Evolutionary conservation across 2,113 vertebrate species (phyloP).

Genomic region (Aythya baeri): DNA sequence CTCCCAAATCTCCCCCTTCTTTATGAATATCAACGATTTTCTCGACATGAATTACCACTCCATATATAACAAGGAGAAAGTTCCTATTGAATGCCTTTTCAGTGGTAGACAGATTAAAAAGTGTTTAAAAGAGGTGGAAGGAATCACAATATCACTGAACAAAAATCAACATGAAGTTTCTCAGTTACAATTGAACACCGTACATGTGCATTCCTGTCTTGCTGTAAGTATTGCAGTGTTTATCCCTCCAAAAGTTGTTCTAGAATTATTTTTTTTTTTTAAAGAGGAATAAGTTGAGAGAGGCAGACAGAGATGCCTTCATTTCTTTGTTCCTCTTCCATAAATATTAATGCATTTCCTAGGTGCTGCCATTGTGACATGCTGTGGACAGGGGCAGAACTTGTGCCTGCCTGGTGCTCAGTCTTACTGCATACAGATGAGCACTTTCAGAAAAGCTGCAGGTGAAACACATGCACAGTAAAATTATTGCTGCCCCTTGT

Average conservation of each 20-base stretch:
- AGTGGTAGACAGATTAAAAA: no score
- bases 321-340: slow-evolving; percentile 40
- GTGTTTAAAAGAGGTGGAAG: no score
- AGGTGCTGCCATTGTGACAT: slow-evolving; percentile 43
- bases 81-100: no score
- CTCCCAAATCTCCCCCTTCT: no score
- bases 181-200: background rate
- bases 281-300: background rate
- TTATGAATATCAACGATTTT: no score
- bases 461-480: background rate
- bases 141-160: background rate
- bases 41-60: no score
- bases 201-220: background rate
- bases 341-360: slow-evolving; percentile 55
- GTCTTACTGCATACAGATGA: slow-evolving; percentile 22
- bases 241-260: background rate
- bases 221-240: fast-evolving
- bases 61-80: no score
- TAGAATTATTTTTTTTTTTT: background rate
- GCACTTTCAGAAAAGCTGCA: background rate
- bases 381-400: background rate
- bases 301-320: background rate
- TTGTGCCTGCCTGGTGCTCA: background rate
- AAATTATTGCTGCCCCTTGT: slow-evolving; percentile 35
- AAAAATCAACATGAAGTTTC: background rate